Evolutionary conservation across 2,888 invertebrate species (phyloP), one percentile per base, ranked within the genome.

Genomic region (Agelastica alni): DNA sequence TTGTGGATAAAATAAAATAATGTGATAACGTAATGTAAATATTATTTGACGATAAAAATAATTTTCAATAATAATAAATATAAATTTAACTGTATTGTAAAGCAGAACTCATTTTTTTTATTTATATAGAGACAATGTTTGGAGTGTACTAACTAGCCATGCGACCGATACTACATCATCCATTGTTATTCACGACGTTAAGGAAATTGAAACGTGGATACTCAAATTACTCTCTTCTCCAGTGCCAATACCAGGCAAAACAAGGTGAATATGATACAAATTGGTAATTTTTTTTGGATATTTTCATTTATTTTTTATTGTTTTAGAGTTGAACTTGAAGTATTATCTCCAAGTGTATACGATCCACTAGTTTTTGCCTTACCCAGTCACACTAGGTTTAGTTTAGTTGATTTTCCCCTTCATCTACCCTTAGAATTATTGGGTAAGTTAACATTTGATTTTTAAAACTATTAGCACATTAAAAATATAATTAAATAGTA

Each of bases 201-300:
- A 92, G 65, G 97, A 98, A 80, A 94, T 99, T 62, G 99, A 99
- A 79, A 98, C 96, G 4, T 99, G 99, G 98, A 97, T 99, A 67
- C 80, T 99, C 56, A 86, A 96, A 56, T 81, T 99, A 31, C 82
- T 99, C 36, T 97, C 96, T 63, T 93, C 98, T 51, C 99, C 99
- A 2, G 98, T 99, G 45, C 97, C 98, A 3, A 94, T 99, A 54
- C 99, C 99, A 26, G 94, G 95, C 51, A 96, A 95, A 79, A 99
- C 99, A 7, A 85, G 92, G 74, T 84, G 86, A 28, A 32, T 6
- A n/a, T n/a, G n/a, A n/a, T n/a, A n/a, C n/a, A n/a, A n/a, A n/a
- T n/a, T n/a, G n/a, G n/a, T n/a, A n/a, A n/a, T n/a, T n/a, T n/a
- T n/a, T n/a, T n/a, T n/a, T n/a, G n/a, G n/a, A n/a, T n/a, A n/a